Base-by-base conservation (phyloP, 2,797 vertebrate species). In the Thaleichthys pacificus region DNA sequence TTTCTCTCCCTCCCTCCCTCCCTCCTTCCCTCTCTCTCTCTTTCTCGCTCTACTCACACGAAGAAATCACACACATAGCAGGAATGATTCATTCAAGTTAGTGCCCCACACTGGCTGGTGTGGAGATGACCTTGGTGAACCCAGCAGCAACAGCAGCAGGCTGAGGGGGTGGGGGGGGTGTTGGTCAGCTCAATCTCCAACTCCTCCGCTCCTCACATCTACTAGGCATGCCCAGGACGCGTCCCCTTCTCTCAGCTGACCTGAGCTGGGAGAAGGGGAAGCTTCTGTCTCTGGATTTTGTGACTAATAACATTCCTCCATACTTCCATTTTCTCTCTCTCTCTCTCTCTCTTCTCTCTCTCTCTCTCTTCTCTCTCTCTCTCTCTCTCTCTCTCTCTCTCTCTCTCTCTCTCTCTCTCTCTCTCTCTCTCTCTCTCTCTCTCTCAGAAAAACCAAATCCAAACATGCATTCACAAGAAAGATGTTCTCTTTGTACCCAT, bases 71-170 rank as follows among this genome's bases (percentile, higher is more conserved):
- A 21, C 47, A 74, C 58, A 26, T 65, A 65, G 56, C 62, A 66
- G 22, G 12, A 3, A 67, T 61, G 28, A 8, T 64, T 56, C 51
- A 38, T 38, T 38, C 70, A 26, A 35, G 26, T 9, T 24, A 42
- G 66, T 58, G 54, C 9, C 70, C 58, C 26, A 65, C 21, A 71
- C 28, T 47, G 9, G 2, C 58, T 69, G 68, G 51, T 49, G 9
- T 64, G 75, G 58, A 74, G 65, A 66, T 77, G 68, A 68, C 35
- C 69, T 74, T 47, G 70, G 17, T 74, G 78, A 79, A 47, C 68
- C 69, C 63, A 11, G 38, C 64, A 49, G 64, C 5, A 30, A 30
- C 28, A 35, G 32, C 32, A 35, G 32, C 15, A 32, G 24, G 14
- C 56, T 3, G 56, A 60, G 78, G 30, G 15, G 65, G 5, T 17